Conservation (phyloP, 2,888 invertebrate genomes). For the Sabellastarte sp. region DNA sequence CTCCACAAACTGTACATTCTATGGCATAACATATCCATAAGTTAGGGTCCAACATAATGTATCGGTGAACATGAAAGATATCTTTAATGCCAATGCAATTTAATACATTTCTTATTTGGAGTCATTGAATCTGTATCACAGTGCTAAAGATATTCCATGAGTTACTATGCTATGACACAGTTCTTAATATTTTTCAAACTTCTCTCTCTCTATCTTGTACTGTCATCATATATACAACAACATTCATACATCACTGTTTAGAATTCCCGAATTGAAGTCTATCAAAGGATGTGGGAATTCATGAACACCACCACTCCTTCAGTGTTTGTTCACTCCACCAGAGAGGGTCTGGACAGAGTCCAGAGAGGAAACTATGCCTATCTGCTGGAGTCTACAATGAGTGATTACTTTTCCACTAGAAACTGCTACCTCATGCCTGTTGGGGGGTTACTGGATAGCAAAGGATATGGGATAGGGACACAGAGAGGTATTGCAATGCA, state of each 20-base stretch:
- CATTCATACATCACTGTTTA: slow-evolving; percentile 28
- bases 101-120: too few relatives aligned
- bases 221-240: too few relatives aligned
- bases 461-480: slow-evolving; percentile 93
- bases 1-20: too few relatives aligned
- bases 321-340: slow-evolving; percentile 72
- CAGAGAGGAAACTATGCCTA: slow-evolving; percentile 70
- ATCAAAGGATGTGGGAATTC: slow-evolving; percentile 92
- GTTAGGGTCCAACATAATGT: too few relatives aligned
- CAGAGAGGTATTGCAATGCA: slow-evolving; percentile 62
- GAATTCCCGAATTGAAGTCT: slow-evolving; percentile 87
- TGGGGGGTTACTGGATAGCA: slow-evolving; percentile 73
- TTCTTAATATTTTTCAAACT: too few relatives aligned
- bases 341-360: slow-evolving; percentile 66
- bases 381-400: slow-evolving; percentile 64
- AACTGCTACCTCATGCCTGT: slow-evolving; percentile 69
- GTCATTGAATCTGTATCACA: too few relatives aligned
- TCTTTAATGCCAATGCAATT: too few relatives aligned
- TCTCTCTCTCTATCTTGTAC: too few relatives aligned
- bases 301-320: slow-evolving; percentile 85
- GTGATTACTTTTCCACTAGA: slow-evolving; percentile 81
- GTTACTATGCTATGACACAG: too few relatives aligned
- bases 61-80: too few relatives aligned
- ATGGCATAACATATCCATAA: too few relatives aligned
- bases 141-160: too few relatives aligned